A percentile compares a stretch with the other conserved stretches of the same genome.
Conservation (phyloP, 2,797 vertebrate species). For the Rhinoraja longicauda region DNA sequence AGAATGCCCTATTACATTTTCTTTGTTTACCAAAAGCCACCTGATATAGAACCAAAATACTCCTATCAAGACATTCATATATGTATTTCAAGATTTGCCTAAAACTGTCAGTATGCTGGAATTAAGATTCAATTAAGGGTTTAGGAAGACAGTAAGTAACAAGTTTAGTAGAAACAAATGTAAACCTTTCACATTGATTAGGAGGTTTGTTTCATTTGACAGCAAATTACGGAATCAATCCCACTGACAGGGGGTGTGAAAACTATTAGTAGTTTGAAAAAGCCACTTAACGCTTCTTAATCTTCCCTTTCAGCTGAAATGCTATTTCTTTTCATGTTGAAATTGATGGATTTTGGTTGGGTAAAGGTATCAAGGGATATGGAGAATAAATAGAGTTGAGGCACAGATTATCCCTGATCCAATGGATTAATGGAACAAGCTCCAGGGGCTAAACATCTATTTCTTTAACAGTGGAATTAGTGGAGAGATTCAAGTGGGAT, state of each 20-base stretch:
- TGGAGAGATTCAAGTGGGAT: background rate
- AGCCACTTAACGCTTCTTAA: background rate
- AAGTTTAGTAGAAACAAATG: background rate
- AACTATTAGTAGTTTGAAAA: background rate
- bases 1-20: background rate
- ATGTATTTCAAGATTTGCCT: background rate
- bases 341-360: background rate
- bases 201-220: background rate
- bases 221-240: background rate
- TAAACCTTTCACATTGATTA: constrained; percentile 4
- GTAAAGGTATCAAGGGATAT: background rate
- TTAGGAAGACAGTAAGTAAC: background rate
- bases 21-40: background rate
- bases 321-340: background rate
- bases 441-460: background rate
- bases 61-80: background rate
- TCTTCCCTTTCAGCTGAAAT: background rate
- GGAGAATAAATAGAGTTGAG: background rate
- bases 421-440: background rate
- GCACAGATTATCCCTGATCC: background rate
- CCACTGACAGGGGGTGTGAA: background rate
- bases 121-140: background rate
- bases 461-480: background rate
- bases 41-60: background rate
- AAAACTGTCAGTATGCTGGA: background rate